phyloP scores from a whole-genome alignment of 2,113 vertebrate species.

The Grus americana region DNA sequence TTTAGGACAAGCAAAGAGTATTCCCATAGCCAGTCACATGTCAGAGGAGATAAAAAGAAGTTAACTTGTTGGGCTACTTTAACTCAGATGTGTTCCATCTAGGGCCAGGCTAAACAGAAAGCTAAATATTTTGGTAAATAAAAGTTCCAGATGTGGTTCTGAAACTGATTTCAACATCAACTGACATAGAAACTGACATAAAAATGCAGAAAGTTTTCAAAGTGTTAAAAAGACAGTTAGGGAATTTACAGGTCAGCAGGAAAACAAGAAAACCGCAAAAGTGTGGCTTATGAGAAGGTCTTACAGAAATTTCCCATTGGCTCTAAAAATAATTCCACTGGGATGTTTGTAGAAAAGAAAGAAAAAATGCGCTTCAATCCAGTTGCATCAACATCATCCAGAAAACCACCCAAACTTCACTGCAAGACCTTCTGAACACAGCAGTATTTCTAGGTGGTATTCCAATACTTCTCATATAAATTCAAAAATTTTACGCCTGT shows the following conservation, averaged over 20 bases:
- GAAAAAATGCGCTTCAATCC: neutral
- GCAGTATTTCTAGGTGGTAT: conserved; percentile 42
- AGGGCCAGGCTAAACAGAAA: neutral
- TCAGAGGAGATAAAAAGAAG: neutral
- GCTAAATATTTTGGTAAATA: conserved; percentile 15
- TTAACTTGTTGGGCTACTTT: neutral
- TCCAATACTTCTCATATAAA: conserved; percentile 35
- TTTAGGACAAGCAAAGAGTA: neutral
- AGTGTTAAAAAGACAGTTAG: neutral
- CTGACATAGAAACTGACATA: neutral
- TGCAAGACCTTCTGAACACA: conserved; percentile 54
- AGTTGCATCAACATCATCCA: neutral
- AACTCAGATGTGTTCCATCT: neutral
- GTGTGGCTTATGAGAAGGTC: neutral
- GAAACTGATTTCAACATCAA: conserved; percentile 7
- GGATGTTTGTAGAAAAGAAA: neutral
- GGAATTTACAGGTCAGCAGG: neutral
- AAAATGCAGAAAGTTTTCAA: neutral
- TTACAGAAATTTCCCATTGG: neutral
- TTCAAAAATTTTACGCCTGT: conserved; percentile 38
- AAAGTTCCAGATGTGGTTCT: neutral
- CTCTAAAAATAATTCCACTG: neutral
- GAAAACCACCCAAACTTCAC: conserved; percentile 36
- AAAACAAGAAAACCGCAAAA: neutral
- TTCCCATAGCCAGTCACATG: neutral